Evolutionary conservation across 2,113 vertebrate genomes (phyloP), one percentile per base, ranked within the genome.

Genomic region (Pogona vitticeps): DNA sequence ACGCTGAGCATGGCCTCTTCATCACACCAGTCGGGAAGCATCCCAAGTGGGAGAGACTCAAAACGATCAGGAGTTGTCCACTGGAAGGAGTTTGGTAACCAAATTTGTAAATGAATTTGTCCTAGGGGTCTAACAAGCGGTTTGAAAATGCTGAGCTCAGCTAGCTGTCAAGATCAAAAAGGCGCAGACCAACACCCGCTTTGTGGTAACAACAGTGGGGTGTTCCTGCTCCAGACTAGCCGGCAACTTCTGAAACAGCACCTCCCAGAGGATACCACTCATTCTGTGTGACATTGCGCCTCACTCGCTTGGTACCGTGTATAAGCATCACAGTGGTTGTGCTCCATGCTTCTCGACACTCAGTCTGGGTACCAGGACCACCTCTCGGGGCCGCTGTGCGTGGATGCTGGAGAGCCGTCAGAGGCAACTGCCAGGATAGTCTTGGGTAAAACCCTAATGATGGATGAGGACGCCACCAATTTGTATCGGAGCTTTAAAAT

Each of bases 341-440:
- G 91, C 86, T 90, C 31, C 84, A 20, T 95, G 95, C 93, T 95
- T 95, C 94, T 94, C 94, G 58, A 94, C 93, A 17, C 83, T 92
- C 90, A 72, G 21, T 76, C 83, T 80, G 82, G 52, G 85, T 87
- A 89, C 91, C 90, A 67, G 88, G 1, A 33, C 2, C 71, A 6
- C 0, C 65, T 83, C 46, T 0, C 90, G 84, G 85, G 67, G 82
- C 70, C 67, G 5, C 71, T 42, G 75, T 52, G 21, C 56, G 86
- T 77, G 87, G 84, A 15, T 71, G 88, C 59, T 28, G 18, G 79
- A 87, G 82, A 85, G 83, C 83, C 40, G 0, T n/a, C 42, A 13
- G 1, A 18, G 31, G 1, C 42, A 31, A 26, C 42, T 7, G 46
- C 6, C 26, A 2, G 13, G 3, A 31, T 10, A 52, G 46, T 52